Percentiles rank a stretch among this genome's conserved stretches.
These are phyloP conservation scores for Thelaira solivaga DNA, from an alignment of 2,888 invertebrate species.

Conservation along the genomic window DNA sequence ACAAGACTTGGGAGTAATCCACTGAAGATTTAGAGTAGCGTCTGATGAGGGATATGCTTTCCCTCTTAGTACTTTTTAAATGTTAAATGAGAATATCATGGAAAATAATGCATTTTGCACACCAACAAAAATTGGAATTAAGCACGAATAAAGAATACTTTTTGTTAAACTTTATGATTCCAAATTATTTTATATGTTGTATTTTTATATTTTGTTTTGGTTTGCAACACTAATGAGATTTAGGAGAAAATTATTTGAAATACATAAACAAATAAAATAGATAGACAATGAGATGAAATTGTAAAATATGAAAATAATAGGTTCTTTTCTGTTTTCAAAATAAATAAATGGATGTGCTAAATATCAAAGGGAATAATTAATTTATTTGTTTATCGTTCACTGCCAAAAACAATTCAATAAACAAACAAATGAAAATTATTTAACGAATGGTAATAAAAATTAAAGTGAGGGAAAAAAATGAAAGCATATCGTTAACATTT, in stretches of 20 bases:
- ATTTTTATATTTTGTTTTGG: too few relatives aligned
- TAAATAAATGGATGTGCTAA: neutral
- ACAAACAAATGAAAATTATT: constrained; percentile 9
- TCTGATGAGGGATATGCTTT: too few relatives aligned
- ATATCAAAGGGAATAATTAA: constrained; percentile 1
- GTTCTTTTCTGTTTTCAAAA: neutral
- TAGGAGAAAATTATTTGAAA: constrained; percentile 5
- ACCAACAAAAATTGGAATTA: too few relatives aligned
- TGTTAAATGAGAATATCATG: too few relatives aligned
- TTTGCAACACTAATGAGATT: neutral
- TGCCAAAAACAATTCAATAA: neutral
- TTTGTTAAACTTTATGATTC: too few relatives aligned
- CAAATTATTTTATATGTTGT: too few relatives aligned
- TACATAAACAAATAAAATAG: constrained; percentile 24
- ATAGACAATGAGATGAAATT: neutral
- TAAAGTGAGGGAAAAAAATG: neutral
- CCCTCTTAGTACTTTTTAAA: too few relatives aligned
- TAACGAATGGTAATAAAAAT: neutral
- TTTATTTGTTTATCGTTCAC: constrained; percentile 5
- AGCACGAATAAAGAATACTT: too few relatives aligned
- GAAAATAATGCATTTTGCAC: too few relatives aligned
- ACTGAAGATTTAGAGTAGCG: too few relatives aligned
- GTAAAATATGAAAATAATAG: neutral
- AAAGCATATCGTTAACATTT: neutral
- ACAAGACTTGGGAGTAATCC: too few relatives aligned